Base-by-base conservation (phyloP, 2,888 invertebrate species). In the Lissonota sp. region DNA sequence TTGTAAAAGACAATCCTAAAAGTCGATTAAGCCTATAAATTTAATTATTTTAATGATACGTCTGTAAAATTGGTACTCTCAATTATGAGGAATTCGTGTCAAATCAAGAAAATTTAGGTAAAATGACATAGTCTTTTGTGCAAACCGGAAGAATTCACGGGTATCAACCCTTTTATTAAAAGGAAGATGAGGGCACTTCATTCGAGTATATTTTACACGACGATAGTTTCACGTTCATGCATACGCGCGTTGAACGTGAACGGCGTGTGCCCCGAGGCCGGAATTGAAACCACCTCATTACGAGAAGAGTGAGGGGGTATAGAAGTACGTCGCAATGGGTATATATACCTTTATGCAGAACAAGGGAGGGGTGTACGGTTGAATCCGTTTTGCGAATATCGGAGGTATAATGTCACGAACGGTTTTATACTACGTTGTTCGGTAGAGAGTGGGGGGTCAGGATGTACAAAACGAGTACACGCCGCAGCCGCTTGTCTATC, bases 201-300 rank as follows among this genome's bases (percentile, higher is more conserved):
- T 77, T 57, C 58, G 51, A 76, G 75, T 70, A 80, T 73, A 80
- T 73, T 77, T 89, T 89, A 89, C 88, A 88, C 88, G 88, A 88
- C 87, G 89, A 88, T 90, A 87, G 40, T 42, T 60, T 16, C 37
- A 60, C 40, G 37, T 26, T 49, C 12, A 57, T 67, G 57, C 60
- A 71, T 80, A 67, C 84, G 83, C 84, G 82, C 84, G 86, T 86
- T 84, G 80, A 82, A 80, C 79, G 81, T 83, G 57, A 58, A 37
- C 66, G 66, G 49, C 40, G 83, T 83, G 83, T 86, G 89, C 92
- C 92, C 88, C 85, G 89, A 88, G 92, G 92, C 89, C 88, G 86
- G 92, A 92, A 92, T 92, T 91, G 92, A 92, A 92, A 92, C 91
- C 91, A 91, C 90, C 91, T 92, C 92, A 91, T 92, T 92, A 92